Conservation (phyloP, 2,888 invertebrate genomes). For the Camponotus fellah region DNA sequence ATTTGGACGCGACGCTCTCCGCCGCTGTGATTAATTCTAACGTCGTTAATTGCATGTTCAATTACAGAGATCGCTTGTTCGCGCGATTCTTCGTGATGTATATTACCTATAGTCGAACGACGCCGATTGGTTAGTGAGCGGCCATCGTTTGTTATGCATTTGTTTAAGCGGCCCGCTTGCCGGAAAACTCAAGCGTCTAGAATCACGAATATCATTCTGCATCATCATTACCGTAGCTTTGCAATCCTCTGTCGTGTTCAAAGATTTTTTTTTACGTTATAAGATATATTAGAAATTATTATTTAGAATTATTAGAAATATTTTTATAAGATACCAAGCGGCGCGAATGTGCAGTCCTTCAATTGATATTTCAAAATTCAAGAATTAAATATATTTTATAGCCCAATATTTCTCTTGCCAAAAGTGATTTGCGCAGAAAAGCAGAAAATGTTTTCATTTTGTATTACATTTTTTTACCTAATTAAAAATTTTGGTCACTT, state of each 20-base stretch:
- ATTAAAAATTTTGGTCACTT: neutral
- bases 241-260: constrained; percentile 32
- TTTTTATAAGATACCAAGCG: neutral
- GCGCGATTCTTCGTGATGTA: constrained; percentile 65
- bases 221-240: constrained; percentile 65
- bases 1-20: constrained; percentile 57
- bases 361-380: neutral
- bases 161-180: constrained; percentile 84
- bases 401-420: neutral
- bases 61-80: constrained; percentile 59
- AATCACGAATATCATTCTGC: constrained; percentile 79
- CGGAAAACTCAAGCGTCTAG: constrained; percentile 86
- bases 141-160: constrained; percentile 85
- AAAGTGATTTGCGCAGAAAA: neutral
- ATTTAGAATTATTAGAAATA: neutral
- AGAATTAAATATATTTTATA: neutral
- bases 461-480: neutral
- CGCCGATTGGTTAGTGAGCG: constrained; percentile 84
- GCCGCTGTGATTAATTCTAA: constrained; percentile 54
- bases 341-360: neutral
- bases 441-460: constrained; percentile 2
- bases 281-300: too few species aligned
- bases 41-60: constrained; percentile 44
- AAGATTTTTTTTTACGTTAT: neutral
- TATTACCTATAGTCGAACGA: constrained; percentile 85